phyloP scores from a whole-genome alignment of 2,113 vertebrate genomes.

The Oryzias celebensis region DNA sequence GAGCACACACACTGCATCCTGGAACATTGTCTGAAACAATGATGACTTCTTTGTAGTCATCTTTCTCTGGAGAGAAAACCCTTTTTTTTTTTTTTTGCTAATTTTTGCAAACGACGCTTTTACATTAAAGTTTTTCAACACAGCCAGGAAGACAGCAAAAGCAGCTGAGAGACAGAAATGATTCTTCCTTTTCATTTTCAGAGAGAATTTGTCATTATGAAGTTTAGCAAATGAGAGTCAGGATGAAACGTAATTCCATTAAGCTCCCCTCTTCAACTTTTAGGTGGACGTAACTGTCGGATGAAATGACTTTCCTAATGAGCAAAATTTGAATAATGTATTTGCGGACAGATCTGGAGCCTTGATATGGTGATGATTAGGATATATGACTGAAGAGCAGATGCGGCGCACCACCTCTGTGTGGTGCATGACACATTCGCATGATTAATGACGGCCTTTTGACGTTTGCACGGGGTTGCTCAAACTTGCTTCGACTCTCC shows the following conservation, averaged over 20 bases:
- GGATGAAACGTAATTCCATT: conserved; percentile 60
- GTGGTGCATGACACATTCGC: conserved; percentile 48
- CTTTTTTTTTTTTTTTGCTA: conserved; percentile 12
- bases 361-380: conserved; percentile 58
- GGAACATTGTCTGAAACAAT: conserved; percentile 16
- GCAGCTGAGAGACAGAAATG: conserved; percentile 8
- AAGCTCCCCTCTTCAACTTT: conserved; percentile 45
- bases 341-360: conserved; percentile 60
- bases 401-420: conserved; percentile 65
- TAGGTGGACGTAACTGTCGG: conserved; percentile 63
- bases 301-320: conserved; percentile 68
- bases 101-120: conserved; percentile 33
- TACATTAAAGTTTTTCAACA: conserved; percentile 20
- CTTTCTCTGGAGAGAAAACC: conserved; percentile 22
- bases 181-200: conserved; percentile 36
- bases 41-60: conserved; percentile 21
- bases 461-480: conserved; percentile 46
- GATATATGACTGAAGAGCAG: conserved; percentile 70
- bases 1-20: conserved; percentile 20
- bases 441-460: conserved; percentile 61
- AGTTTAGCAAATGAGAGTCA: conserved; percentile 46
- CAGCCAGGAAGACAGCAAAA: conserved; percentile 7
- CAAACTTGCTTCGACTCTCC: conserved; percentile 10
- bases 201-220: conserved; percentile 42
- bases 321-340: conserved; percentile 73